A percentile compares a stretch with the other conserved stretches of the same genome.
Evolutionary conservation across 2,113 vertebrate species (phyloP).

Genomic region (Aphyosemion australe): DNA sequence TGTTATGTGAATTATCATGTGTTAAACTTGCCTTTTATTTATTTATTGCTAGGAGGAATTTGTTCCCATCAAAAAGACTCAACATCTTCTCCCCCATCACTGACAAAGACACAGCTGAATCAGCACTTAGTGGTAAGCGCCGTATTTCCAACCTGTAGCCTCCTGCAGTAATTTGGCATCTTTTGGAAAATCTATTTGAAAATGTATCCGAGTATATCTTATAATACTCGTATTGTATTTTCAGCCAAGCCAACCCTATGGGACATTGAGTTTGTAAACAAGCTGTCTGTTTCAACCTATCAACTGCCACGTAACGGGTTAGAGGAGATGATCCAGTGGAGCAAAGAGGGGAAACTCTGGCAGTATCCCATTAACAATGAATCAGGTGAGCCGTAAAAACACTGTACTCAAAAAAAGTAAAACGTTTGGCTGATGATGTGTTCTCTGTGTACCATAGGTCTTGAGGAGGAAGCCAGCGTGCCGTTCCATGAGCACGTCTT

Average conservation of each 20-base stretch:
- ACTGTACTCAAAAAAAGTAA: no score
- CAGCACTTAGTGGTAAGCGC: slow-evolving; percentile 55
- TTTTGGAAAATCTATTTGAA: not conserved
- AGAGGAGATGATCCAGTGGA: slow-evolving; percentile 97
- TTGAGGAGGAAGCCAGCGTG: slow-evolving; percentile 86
- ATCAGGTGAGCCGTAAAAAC: slow-evolving; percentile 75
- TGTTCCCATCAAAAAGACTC: slow-evolving; percentile 81
- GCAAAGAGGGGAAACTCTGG: slow-evolving; percentile 92
- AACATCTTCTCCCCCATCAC: slow-evolving; percentile 82
- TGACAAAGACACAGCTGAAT: slow-evolving; percentile 56
- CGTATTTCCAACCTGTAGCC: not conserved
- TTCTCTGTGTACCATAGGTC: slow-evolving; percentile 73
- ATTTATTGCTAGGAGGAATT: slow-evolving; percentile 69
- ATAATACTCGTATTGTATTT: slow-evolving; percentile 13
- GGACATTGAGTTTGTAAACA: slow-evolving; percentile 88
- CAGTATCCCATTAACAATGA: slow-evolving; percentile 92
- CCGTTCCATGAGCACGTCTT: slow-evolving; percentile 96
- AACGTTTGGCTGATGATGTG: not conserved
- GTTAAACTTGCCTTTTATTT: not conserved
- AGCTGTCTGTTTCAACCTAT: slow-evolving; percentile 73
- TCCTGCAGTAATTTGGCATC: not conserved
- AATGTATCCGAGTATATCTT: not conserved
- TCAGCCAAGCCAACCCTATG: slow-evolving; percentile 84
- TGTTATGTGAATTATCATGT: not conserved
- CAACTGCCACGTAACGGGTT: slow-evolving; percentile 86